Evolutionary conservation across 2,113 vertebrate species (phyloP).

Genomic region (Noturus placidus): DNA sequence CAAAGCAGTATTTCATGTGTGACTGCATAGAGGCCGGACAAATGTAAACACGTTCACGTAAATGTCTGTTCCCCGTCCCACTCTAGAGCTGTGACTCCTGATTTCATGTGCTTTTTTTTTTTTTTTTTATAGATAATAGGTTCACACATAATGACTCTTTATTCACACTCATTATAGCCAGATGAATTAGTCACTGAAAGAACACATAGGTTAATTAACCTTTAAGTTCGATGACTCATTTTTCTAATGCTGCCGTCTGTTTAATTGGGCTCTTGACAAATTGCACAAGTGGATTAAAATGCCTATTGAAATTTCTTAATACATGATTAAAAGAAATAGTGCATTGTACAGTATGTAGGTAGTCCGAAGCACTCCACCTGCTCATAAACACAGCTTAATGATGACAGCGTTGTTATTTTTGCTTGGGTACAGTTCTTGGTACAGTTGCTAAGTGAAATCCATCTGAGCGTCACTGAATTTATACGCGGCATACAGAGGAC

Average conservation of each 20-base stretch:
- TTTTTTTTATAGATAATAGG: slow-evolving; percentile 49
- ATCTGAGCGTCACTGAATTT: background rate
- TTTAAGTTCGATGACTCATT: slow-evolving; percentile 46
- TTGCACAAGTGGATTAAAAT: background rate
- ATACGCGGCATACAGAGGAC: background rate
- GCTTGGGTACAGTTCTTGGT: background rate
- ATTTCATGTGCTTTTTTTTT: slow-evolving; percentile 25
- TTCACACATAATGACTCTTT: slow-evolving; percentile 49
- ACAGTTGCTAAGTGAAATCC: slow-evolving; percentile 11
- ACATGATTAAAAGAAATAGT: background rate
- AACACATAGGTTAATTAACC: slow-evolving; percentile 54
- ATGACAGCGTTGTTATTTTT: background rate
- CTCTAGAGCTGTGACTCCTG: slow-evolving; percentile 29
- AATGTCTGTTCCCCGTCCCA: background rate
- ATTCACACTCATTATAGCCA: slow-evolving; percentile 47
- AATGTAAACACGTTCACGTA: background rate
- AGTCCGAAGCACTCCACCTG: background rate
- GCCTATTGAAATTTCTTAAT: slow-evolving; percentile 1
- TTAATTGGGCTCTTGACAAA: slow-evolving; percentile 42
- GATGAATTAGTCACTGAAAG: slow-evolving; percentile 52
- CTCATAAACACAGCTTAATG: background rate
- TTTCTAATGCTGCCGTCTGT: slow-evolving; percentile 41
- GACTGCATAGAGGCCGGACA: background rate
- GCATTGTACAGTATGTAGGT: background rate
- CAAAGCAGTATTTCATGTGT: background rate